Evolutionary conservation across 2,797 vertebrate species (phyloP).

Genomic region (Parotocinclus haroldoi): DNA sequence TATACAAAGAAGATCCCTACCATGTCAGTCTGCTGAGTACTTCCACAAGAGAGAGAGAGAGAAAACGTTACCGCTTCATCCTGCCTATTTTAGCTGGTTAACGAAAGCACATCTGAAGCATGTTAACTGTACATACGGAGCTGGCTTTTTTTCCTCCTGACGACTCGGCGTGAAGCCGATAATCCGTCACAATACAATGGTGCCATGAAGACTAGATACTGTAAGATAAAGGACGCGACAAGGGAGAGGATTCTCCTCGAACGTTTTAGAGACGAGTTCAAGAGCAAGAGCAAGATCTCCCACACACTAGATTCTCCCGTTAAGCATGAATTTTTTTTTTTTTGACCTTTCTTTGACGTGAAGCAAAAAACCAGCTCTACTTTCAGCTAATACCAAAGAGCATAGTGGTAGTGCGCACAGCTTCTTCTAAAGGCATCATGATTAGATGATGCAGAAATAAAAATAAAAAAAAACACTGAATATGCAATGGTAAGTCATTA

Average conservation of each 20-base stretch:
- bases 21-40: conserved; percentile 14
- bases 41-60: conserved; percentile 8
- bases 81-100: conserved; percentile 13
- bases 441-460: conserved; percentile 29
- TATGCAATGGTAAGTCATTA: conserved; percentile 25
- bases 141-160: conserved; percentile 14
- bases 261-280: too few relatives aligned
- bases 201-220: too few relatives aligned
- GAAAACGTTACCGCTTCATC: conserved; percentile 26
- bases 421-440: too few relatives aligned
- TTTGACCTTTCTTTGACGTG: conserved; percentile 26
- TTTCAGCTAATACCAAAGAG: conserved; percentile 69
- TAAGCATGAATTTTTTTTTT: conserved; percentile 32
- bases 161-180: too few relatives aligned
- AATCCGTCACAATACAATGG: too few relatives aligned
- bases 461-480: conserved; percentile 19
- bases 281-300: too few relatives aligned
- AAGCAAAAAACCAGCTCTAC: conserved; percentile 35
- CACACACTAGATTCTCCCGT: conserved; percentile 6
- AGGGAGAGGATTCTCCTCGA: too few relatives aligned
- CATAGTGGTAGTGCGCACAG: conserved; percentile 16
- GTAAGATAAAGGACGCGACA: too few relatives aligned
- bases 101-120: conserved; percentile 25
- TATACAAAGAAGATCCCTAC: not conserved
- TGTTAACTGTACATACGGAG: conserved; percentile 34